Base-by-base conservation (phyloP, 1,140 invertebrate genomes). In the Spodoptera frugiperda region DNA sequence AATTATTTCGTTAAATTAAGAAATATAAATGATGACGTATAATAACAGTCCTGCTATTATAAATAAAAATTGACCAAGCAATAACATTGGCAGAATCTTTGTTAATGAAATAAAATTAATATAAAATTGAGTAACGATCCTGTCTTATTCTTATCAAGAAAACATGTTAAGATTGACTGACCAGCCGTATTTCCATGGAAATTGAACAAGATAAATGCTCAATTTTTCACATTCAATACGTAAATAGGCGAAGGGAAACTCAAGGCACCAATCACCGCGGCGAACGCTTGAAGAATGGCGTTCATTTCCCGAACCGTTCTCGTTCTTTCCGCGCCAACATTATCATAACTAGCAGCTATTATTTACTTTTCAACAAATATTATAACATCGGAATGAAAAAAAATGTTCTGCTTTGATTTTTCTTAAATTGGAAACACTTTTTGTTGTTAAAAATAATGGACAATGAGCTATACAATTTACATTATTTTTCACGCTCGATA, bases 251-350 rank as follows among this genome's bases (percentile, higher is more conserved):
- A 65, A 59, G 68, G 72, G 77, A 78, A 83, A 76, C 71, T 73
- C 55, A 30, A 77, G 79, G 77, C 84, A 78, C 80, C 87, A 89
- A 91, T 86, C 86, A 85, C 78, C 48, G 74, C 77, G 77, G 76
- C 77, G 73, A 80, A 55, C 81, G 82, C 72, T 82, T 87, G 82
- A 89, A 84, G 82, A 88, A 91, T 89, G 81, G 84, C 81, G 67
- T 78, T 82, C 82, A 89, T 92, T 92, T 91, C 90, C 90, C 84
- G 78, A 84, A 80, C 81, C 83, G 82, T 84, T 86, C 78, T 80
- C 80, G 73, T 78, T 77, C 79, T 90, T 63, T 91, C 89, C 90
- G 85, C 81, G 82, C 81, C 70, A 84, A 89, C 86, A 83, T 87
- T 87, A 80, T 86, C 82, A 82, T 86, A 87, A 87, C 82, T 87